Evolutionary conservation across 2,797 vertebrate species (phyloP).

Genomic region (Pteropus rufus): DNA sequence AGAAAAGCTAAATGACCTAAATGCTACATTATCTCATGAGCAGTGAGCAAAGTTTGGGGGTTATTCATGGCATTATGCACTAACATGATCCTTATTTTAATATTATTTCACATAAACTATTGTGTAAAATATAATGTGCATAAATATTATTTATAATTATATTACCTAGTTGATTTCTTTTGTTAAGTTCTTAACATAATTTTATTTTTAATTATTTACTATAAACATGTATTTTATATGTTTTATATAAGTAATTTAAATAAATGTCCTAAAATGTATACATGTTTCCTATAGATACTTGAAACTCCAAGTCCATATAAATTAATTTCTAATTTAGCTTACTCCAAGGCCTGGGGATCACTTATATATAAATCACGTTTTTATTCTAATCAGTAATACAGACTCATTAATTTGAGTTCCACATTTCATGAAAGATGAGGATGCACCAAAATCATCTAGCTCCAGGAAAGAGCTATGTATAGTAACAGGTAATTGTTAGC

Average conservation of each 20-base stretch:
- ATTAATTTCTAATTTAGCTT: constrained; percentile 38
- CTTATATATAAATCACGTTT: constrained; percentile 28
- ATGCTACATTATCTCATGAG: not conserved
- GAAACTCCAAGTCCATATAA: not conserved
- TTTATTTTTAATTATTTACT: not conserved
- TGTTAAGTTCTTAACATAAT: not conserved
- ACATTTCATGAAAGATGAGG: constrained; percentile 2
- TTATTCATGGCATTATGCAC: not conserved
- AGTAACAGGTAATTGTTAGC: constrained; percentile 27
- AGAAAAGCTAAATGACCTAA: not conserved
- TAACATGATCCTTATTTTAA: not conserved
- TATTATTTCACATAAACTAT: not conserved
- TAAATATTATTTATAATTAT: constrained; percentile 1
- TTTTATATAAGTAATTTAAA: not conserved
- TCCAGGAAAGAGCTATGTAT: not conserved
- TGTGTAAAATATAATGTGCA: not conserved
- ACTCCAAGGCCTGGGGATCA: not conserved
- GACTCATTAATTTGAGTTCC: constrained; percentile 40
- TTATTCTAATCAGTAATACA: constrained; percentile 31
- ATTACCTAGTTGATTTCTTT: not conserved
- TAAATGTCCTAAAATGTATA: not conserved
- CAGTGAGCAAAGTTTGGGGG: not conserved
- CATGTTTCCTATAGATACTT: not conserved
- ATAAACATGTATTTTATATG: not conserved
- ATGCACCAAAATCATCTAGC: not conserved